Evolutionary conservation across 2,888 invertebrate species (phyloP).

Genomic region (Amaurobius ferox): DNA sequence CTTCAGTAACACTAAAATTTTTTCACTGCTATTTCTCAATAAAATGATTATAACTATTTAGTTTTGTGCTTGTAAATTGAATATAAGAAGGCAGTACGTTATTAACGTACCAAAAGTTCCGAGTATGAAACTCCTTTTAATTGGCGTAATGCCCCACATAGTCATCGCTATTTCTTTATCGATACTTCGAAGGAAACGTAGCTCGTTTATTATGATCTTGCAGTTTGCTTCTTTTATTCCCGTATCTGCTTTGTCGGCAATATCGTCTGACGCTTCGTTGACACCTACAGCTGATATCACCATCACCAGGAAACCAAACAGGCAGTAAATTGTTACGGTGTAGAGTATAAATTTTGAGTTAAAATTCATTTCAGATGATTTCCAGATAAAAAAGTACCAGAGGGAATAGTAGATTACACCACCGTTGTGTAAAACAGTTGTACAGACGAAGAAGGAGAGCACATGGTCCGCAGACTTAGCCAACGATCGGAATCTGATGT

Average conservation of each 20-base stretch:
- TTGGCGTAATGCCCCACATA: neutral
- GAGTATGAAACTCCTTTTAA: constrained; percentile 13
- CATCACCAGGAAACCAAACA: neutral
- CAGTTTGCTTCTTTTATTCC: neutral
- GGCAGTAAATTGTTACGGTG: neutral
- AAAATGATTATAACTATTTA: too few species aligned
- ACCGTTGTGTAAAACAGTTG: neutral
- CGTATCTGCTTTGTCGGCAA: neutral
- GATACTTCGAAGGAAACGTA: neutral
- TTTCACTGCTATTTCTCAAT: too few species aligned
- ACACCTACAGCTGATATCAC: neutral
- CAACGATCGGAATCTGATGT: neutral
- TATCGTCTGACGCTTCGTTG: neutral
- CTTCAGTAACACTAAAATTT: too few species aligned
- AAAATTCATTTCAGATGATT: neutral
- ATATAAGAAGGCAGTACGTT: neutral
- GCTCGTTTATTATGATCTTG: neutral
- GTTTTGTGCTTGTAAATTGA: neutral
- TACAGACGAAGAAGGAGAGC: neutral
- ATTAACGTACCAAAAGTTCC: neutral
- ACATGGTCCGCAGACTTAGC: neutral
- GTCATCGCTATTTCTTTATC: neutral
- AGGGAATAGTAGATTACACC: neutral
- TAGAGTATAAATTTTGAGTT: neutral
- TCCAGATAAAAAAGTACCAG: neutral